Evolutionary conservation across 2,797 vertebrate genomes (phyloP), one percentile per base, ranked within the genome.

Genomic region (Cheirogaleus major): DNA sequence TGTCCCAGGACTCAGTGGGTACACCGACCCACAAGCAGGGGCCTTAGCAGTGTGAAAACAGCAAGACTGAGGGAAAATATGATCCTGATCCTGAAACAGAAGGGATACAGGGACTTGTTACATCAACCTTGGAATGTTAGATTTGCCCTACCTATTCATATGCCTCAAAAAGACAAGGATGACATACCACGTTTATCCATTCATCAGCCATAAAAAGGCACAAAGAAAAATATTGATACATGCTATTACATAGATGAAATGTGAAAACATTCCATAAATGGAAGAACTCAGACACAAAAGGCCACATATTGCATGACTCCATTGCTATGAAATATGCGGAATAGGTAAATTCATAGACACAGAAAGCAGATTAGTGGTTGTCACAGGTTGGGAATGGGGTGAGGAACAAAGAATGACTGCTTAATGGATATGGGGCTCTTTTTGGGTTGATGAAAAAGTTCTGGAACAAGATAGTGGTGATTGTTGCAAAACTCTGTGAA

Each of bases 211-310:
- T 43, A 88, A 79, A 88, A 73, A 65, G 17, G 27, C 82, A 95
- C n/a, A 50, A 89, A 70, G 30, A 67, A 69, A 65, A 38, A 30
- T 67, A 45, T n/a, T 59, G 59, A 90, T 67, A 73, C 6, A 65
- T 55, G 38, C 3, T 27, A 85, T 20, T 70, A 55, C 13, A 27
- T 25, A 35, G 22, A 57, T n/a, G 48, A 78, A 89, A 17, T 23
- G 32, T 63, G 73, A 67, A 92, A 89, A 55, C 57, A 38, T 35
- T n/a, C n/a, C n/a, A n/a, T 52, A 84, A 59, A 13, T 80, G 2
- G 75, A 79, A 92, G 38, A 92, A 57, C 7, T 79, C 23, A 85
- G n/a, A 80, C 43, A 92, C 22, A 89, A 84, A 93, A 73, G n/a
- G 41, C n/a, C 27, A 92, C 10, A 43, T 65, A 45, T 25, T 35